Evolutionary conservation across 2,888 invertebrate species (phyloP).

Genomic region (Spicauda simplicius): DNA sequence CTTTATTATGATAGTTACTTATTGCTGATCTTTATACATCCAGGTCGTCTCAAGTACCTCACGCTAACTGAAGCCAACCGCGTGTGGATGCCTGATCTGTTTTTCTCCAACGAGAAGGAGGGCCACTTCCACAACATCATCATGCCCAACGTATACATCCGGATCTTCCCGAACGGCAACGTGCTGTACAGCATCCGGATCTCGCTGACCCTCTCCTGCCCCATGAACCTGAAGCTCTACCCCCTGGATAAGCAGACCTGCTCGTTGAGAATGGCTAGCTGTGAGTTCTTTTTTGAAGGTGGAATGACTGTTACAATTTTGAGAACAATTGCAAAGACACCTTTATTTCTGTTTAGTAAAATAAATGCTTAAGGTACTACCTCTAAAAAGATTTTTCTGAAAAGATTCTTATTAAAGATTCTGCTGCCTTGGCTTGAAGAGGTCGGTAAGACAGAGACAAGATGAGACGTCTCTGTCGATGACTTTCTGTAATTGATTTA

Average conservation of each 20-base stretch:
- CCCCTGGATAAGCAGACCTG: slow-evolving; percentile 98
- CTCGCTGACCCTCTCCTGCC: slow-evolving; percentile 97
- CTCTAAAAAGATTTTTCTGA: too few relatives aligned
- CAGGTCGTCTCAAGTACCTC: slow-evolving; percentile 95
- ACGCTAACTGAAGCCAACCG: slow-evolving; percentile 97
- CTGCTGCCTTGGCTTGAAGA: too few relatives aligned
- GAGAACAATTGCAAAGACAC: too few relatives aligned
- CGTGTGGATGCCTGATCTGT: slow-evolving; percentile 99
- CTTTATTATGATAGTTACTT: too few relatives aligned
- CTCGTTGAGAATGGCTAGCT: slow-evolving; percentile 97
- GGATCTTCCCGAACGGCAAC: slow-evolving; percentile 97
- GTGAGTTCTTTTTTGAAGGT: slow-evolving; percentile 86
- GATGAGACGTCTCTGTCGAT: too few relatives aligned
- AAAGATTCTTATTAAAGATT: too few relatives aligned
- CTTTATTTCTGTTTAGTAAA: too few relatives aligned
- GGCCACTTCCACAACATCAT: slow-evolving; percentile 99
- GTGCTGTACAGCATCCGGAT: slow-evolving; percentile 99
- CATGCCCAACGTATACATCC: slow-evolving; percentile 98
- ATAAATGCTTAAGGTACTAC: too few relatives aligned
- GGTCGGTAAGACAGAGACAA: too few relatives aligned
- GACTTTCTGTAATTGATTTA: too few relatives aligned
- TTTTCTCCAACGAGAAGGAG: slow-evolving; percentile 99
- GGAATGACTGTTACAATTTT: too few relatives aligned
- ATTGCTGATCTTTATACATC: neutral
- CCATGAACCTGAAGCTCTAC: slow-evolving; percentile 98